A percentile compares a stretch with the other conserved stretches of the same genome.
These are phyloP conservation scores for Hiodon alosoides DNA, from an alignment of 2,113 vertebrate genomes.

Conservation along the genomic window DNA sequence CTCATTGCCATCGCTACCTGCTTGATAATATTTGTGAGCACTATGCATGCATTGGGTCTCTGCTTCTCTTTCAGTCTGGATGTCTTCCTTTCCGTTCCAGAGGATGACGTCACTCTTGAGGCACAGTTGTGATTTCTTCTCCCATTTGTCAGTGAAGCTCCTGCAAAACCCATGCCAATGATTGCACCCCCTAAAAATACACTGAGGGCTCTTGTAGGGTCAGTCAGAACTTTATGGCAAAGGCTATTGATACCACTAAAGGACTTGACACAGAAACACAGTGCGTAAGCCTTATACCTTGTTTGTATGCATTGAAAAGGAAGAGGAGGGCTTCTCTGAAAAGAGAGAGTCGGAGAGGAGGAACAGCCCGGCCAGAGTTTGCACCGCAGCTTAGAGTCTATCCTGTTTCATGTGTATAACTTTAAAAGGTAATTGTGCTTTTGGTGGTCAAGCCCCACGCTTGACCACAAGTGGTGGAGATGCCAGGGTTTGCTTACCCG, in stretches of 20 bases:
- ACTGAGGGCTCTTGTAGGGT: neutral
- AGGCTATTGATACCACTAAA: neutral
- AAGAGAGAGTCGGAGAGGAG: no score
- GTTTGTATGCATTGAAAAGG: no score
- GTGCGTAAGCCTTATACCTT: neutral
- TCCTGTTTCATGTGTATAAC: no score
- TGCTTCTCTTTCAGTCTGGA: neutral
- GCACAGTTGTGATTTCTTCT: neutral
- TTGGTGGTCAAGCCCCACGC: no score
- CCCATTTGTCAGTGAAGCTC: neutral
- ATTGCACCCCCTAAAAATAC: neutral
- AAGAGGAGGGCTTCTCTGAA: no score
- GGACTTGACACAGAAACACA: neutral
- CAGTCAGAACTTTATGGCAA: neutral
- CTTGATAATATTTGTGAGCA: neutral
- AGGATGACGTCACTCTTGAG: neutral
- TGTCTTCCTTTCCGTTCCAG: neutral
- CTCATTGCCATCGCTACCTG: neutral
- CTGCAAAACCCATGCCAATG: neutral
- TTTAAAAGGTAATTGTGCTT: no score
- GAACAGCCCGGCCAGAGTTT: no score
- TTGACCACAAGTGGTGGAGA: no score
- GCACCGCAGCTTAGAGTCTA: no score
- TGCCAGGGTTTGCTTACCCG: slow-evolving; percentile 19
- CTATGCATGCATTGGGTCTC: neutral